Conservation (phyloP, 2,797 vertebrate genomes). For the Microctenopoma lineatum region DNA sequence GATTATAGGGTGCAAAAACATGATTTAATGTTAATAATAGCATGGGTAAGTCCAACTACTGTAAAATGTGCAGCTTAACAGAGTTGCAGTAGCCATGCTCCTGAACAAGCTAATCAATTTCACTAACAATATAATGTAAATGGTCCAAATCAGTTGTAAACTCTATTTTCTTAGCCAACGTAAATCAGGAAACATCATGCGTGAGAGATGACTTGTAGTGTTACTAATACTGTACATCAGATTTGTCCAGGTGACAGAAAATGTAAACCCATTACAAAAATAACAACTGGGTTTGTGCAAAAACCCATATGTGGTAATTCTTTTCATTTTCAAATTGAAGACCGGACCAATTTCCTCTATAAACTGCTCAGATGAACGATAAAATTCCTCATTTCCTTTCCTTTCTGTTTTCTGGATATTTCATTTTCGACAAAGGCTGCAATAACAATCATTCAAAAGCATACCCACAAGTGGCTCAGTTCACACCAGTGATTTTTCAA, state of each 20-base stretch:
- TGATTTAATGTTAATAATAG: slow-evolving; percentile 55
- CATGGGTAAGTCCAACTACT: slow-evolving; percentile 35
- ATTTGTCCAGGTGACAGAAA: slow-evolving; percentile 60
- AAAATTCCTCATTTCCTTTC: slow-evolving; percentile 82
- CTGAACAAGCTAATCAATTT: slow-evolving; percentile 50
- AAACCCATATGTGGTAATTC: slow-evolving; percentile 76
- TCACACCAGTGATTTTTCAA: slow-evolving; percentile 25
- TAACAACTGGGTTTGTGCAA: slow-evolving; percentile 66
- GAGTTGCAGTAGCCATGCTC: slow-evolving; percentile 47
- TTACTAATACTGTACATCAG: slow-evolving; percentile 42
- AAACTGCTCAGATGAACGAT: slow-evolving; percentile 92
- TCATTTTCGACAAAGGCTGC: slow-evolving; percentile 22
- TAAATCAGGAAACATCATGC: slow-evolving; percentile 43
- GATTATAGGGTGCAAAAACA: slow-evolving; percentile 55
- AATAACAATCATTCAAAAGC: slow-evolving; percentile 23
- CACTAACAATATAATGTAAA: slow-evolving; percentile 40
- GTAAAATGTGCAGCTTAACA: slow-evolving; percentile 18
- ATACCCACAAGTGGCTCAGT: slow-evolving; percentile 2
- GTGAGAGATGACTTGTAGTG: slow-evolving; percentile 51
- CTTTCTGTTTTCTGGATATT: slow-evolving; percentile 36
- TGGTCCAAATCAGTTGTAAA: slow-evolving; percentile 29
- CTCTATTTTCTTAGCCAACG: slow-evolving; percentile 37
- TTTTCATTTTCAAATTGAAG: slow-evolving; percentile 83
- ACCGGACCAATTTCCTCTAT: slow-evolving; percentile 86
- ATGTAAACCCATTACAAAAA: slow-evolving; percentile 66